These are phyloP conservation scores for Penaeus japonicus DNA, from an alignment of 1,140 invertebrate species.

Conservation along the genomic window DNA sequence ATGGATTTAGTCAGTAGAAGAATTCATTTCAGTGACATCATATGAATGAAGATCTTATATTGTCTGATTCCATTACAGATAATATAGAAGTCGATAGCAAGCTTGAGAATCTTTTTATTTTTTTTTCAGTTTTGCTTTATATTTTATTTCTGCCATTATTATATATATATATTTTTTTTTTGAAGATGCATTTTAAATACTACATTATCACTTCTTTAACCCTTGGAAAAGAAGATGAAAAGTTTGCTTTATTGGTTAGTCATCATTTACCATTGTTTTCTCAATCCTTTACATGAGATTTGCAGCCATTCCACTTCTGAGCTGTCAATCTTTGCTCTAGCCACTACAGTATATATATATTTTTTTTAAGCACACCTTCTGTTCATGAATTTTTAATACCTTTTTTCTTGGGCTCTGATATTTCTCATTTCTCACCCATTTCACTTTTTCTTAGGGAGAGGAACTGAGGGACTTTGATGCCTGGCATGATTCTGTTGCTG, in stretches of 20 bases:
- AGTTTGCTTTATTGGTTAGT: slow-evolving; percentile 22
- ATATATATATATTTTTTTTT: background rate
- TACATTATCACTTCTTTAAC: background rate
- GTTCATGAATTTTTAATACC: slow-evolving; percentile 25
- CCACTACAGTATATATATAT: background rate
- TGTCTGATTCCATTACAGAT: too few species aligned
- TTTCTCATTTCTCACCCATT: slow-evolving; percentile 34
- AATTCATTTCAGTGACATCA: too few species aligned
- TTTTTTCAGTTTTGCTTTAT: background rate
- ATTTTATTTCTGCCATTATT: background rate
- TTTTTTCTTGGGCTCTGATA: slow-evolving; percentile 30
- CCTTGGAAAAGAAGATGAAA: slow-evolving; percentile 34
- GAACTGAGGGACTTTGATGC: slow-evolving; percentile 32
- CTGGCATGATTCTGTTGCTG: slow-evolving; percentile 42
- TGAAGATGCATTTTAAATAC: background rate
- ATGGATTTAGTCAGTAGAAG: too few species aligned
- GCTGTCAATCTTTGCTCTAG: slow-evolving; percentile 35
- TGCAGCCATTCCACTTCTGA: slow-evolving; percentile 15
- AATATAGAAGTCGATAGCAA: too few species aligned
- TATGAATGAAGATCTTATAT: too few species aligned
- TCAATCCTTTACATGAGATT: background rate
- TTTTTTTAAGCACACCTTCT: slow-evolving; percentile 19
- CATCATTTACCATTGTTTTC: background rate
- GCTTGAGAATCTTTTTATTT: too few species aligned
- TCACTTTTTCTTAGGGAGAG: slow-evolving; percentile 46